Base-by-base conservation (phyloP, 1,140 invertebrate genomes). In the Lucilia sericata region DNA sequence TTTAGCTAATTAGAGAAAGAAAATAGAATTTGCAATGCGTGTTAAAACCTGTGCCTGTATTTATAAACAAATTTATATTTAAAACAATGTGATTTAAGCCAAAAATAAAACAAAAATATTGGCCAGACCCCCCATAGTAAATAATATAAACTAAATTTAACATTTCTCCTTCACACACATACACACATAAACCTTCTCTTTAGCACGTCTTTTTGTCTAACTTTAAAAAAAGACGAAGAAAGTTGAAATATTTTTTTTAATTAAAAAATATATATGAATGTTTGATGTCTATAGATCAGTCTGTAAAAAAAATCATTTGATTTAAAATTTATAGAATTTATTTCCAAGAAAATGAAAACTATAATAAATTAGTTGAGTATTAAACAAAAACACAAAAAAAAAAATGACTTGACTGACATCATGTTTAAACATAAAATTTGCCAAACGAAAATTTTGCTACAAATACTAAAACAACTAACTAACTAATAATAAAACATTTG, bases 401-500 rank as follows among this genome's bases (percentile, higher is more conserved):
- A 14, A n/a, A 7, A 60, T 60, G 55, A 60, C 8, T 60, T 60
- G 55, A 60, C 55, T 60, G 55, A 60, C 55, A 60, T 60, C 55
- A 60, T 60, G n/a, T 60, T 60, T 60, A 60, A 60, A 60, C 55
- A 60, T 60, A 60, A 60, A 60, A 30, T 30, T 30, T 30, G n/a
- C n/a, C n/a, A n/a, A n/a, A n/a, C n/a, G 51, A 13, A 60, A 60
- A 10, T 13, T 17, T n/a, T n/a, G 51, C 36, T 36, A 8, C 36
- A 36, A 36, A 36, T 36, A 36, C 36, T 36, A 36, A 3, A 36
- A 42, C 42, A 42, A 42, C 25, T 30, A 30, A 30, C 25, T 42
- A 60, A n/a, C 14, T 60, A n/a, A 60, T 60, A 60, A 60, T 60
- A 60, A 60, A 60, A 60, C 55, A 60, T 60, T 60, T 60, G 55